These are phyloP conservation scores for Cynoglossus semilaevis DNA, from an alignment of 2,113 vertebrate species.

Conservation along the genomic window DNA sequence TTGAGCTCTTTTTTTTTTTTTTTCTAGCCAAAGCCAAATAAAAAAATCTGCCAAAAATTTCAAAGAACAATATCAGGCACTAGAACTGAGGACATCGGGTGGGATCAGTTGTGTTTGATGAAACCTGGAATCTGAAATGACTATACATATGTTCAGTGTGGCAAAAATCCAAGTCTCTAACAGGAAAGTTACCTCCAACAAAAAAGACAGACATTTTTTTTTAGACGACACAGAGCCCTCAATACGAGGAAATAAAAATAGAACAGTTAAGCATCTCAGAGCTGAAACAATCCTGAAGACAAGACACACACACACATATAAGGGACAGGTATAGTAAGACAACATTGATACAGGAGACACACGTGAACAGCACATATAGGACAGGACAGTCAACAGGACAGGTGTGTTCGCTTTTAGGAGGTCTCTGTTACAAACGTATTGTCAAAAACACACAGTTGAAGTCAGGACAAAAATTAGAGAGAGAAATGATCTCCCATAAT, in stretches of 20 bases:
- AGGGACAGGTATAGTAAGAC: conserved; percentile 60
- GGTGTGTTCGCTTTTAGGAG: conserved; percentile 22
- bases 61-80: conserved; percentile 42
- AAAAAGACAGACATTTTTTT: conserved; percentile 51
- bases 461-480: conserved; percentile 38
- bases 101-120: conserved; percentile 47
- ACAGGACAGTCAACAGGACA: conserved; percentile 52
- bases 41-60: conserved; percentile 47
- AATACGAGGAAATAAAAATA: conserved; percentile 38
- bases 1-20: conserved; percentile 38
- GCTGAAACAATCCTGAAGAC: conserved; percentile 28
- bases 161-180: conserved; percentile 58
- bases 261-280: conserved; percentile 11
- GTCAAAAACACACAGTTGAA: conserved; percentile 40
- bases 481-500: conserved; percentile 53
- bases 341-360: conserved; percentile 47
- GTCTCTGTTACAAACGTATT: conserved; percentile 32
- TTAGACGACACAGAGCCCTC: conserved; percentile 44
- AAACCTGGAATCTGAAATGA: conserved; percentile 53
- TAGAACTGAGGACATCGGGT: conserved; percentile 61
- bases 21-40: conserved; percentile 52
- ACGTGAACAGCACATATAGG: conserved; percentile 59
- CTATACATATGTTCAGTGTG: conserved; percentile 51
- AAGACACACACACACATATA: conserved; percentile 63
- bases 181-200: conserved; percentile 56